These are phyloP conservation scores for Cephalopachus bancanus DNA, from an alignment of 2,797 vertebrate species.

Conservation along the genomic window DNA sequence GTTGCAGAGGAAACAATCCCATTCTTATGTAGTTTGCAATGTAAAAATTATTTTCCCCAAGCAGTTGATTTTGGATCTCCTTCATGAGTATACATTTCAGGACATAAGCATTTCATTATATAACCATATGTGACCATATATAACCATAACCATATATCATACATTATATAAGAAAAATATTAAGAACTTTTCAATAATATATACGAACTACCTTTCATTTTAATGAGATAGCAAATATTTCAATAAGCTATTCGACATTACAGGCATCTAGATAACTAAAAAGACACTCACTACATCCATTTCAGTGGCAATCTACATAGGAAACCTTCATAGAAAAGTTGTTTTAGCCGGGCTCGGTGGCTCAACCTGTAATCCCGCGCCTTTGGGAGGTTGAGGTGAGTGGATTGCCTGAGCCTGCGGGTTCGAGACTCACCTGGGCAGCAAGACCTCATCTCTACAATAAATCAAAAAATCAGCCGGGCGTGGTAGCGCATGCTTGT, in stretches of 20 bases:
- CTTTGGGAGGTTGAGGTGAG: too few relatives aligned
- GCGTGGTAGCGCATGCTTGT: too few relatives aligned
- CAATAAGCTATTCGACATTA: not conserved
- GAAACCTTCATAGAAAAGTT: not conserved
- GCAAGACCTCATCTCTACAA: too few relatives aligned
- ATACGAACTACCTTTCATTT: conserved; percentile 36
- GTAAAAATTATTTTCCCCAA: not conserved
- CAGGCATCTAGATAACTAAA: not conserved
- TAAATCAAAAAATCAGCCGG: too few relatives aligned
- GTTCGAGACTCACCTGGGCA: too few relatives aligned
- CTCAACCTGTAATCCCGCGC: too few relatives aligned
- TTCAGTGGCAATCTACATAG: not conserved
- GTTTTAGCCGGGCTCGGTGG: too few relatives aligned
- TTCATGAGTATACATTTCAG: not conserved
- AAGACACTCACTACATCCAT: not conserved
- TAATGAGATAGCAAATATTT: conserved; percentile 39
- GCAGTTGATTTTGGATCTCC: not conserved
- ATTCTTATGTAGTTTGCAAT: not conserved
- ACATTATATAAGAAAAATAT: not conserved
- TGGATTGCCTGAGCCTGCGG: too few relatives aligned
- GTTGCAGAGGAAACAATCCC: not conserved
- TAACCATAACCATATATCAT: not conserved
- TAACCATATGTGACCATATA: not conserved
- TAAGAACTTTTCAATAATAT: not conserved
- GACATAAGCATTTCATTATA: not conserved